Percentiles rank a stretch among this genome's conserved stretches.
Conservation (phyloP, 2,113 vertebrate species). For the Cryptotis parvus region DNA sequence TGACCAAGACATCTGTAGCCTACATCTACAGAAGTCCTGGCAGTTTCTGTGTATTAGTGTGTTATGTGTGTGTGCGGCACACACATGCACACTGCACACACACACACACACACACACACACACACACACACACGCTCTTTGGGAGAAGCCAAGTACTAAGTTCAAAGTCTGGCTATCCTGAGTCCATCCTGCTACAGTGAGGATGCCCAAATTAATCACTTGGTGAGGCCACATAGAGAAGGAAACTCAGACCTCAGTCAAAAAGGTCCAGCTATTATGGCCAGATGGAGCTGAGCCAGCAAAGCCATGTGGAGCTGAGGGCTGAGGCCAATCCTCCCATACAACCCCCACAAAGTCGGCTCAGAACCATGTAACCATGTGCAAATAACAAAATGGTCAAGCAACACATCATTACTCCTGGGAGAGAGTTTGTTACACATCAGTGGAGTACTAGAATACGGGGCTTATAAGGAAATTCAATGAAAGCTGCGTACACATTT, state of each 20-base stretch:
- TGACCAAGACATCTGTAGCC: not conserved
- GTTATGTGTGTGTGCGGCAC: not conserved
- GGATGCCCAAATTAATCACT: not conserved
- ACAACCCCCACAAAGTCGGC: not conserved
- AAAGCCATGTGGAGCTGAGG: not conserved
- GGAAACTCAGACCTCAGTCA: not conserved
- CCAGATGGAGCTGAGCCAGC: not conserved
- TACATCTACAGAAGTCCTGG: not conserved
- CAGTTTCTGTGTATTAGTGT: not conserved
- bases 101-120: too few relatives aligned
- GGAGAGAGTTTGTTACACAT: not conserved
- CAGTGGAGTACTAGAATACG: not conserved
- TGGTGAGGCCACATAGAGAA: not conserved
- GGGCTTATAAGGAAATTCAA: not conserved
- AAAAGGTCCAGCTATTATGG: not conserved
- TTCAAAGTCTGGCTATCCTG: not conserved
- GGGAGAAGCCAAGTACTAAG: not conserved
- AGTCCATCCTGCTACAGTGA: not conserved
- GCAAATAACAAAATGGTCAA: not conserved
- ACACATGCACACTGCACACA: too few relatives aligned
- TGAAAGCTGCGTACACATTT: not conserved
- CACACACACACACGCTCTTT: not conserved
- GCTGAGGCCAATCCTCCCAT: not conserved
- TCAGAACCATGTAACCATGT: not conserved
- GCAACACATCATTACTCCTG: not conserved